phyloP scores from a whole-genome alignment of 2,888 invertebrate genomes.

The Morpho helenor region DNA sequence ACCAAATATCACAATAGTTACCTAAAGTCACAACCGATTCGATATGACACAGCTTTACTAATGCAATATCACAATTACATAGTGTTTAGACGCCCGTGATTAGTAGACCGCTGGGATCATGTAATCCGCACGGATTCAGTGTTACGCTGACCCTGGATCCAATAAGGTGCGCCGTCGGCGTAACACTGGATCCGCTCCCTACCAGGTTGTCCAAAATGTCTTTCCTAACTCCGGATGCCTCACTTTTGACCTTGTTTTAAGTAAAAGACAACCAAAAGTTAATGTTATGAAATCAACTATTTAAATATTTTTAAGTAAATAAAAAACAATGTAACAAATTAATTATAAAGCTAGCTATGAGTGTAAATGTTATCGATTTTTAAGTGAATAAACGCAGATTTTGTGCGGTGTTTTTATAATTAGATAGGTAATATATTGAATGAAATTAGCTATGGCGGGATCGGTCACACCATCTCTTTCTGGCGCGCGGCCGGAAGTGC shows the following conservation, averaged over 20 bases:
- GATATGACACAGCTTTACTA: constrained; percentile 74
- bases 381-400: constrained; percentile 77
- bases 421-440: constrained; percentile 81
- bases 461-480: constrained; percentile 51
- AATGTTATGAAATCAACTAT: constrained; percentile 76
- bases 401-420: constrained; percentile 79
- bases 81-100: constrained; percentile 33
- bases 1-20: constrained; percentile 79
- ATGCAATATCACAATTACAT: constrained; percentile 67
- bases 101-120: constrained; percentile 24
- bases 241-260: constrained; percentile 68
- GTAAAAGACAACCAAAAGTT: constrained; percentile 79
- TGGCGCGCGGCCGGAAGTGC: constrained; percentile 42
- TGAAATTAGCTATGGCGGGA: constrained; percentile 72
- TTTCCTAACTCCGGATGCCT: constrained; percentile 60
- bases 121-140: constrained; percentile 21
- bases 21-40: constrained; percentile 74
- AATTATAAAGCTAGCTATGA: constrained; percentile 78
- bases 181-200: constrained; percentile 32
- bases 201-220: constrained; percentile 65
- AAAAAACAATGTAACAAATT: constrained; percentile 76
- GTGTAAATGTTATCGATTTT: constrained; percentile 78
- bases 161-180: constrained; percentile 14
- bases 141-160: constrained; percentile 16
- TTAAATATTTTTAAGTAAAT: constrained; percentile 73